Evolutionary conservation across 2,797 vertebrate species (phyloP).

Genomic region (Leucoraja ocellata): DNA sequence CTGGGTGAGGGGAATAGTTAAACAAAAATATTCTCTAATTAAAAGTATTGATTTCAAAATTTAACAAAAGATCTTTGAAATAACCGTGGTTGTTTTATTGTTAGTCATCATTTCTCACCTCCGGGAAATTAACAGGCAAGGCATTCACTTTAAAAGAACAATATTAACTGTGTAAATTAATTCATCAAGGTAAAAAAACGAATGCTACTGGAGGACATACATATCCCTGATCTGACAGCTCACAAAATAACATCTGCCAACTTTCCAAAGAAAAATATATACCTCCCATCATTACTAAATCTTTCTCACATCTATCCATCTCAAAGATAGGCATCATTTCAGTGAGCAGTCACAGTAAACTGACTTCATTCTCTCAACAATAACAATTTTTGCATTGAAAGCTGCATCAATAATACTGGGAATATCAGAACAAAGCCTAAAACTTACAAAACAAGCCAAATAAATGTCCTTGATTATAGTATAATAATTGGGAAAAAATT

Average conservation of each 20-base stretch:
- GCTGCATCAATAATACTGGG: too few relatives aligned
- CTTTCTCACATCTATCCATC: not conserved
- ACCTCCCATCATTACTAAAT: not conserved
- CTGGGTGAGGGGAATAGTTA: not conserved
- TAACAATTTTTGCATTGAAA: not conserved
- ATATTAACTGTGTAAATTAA: not conserved
- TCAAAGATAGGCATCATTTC: not conserved
- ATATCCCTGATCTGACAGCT: too few relatives aligned
- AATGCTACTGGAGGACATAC: not conserved
- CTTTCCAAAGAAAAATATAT: conserved; percentile 11
- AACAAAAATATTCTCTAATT: not conserved
- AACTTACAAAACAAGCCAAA: too few relatives aligned
- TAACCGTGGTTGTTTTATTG: not conserved
- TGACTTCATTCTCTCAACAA: conserved; percentile 5
- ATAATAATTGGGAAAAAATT: too few relatives aligned
- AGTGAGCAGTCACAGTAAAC: not conserved
- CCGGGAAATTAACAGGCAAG: not conserved
- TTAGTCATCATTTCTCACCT: not conserved
- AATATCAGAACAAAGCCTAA: too few relatives aligned
- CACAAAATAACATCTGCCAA: not conserved
- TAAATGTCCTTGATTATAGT: too few relatives aligned
- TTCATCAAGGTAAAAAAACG: not conserved
- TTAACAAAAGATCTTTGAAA: conserved; percentile 13
- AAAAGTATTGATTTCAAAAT: not conserved
- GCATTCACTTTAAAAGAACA: not conserved